These are phyloP conservation scores for Carduelis carduelis DNA, from an alignment of 2,797 vertebrate species.

Conservation along the genomic window DNA sequence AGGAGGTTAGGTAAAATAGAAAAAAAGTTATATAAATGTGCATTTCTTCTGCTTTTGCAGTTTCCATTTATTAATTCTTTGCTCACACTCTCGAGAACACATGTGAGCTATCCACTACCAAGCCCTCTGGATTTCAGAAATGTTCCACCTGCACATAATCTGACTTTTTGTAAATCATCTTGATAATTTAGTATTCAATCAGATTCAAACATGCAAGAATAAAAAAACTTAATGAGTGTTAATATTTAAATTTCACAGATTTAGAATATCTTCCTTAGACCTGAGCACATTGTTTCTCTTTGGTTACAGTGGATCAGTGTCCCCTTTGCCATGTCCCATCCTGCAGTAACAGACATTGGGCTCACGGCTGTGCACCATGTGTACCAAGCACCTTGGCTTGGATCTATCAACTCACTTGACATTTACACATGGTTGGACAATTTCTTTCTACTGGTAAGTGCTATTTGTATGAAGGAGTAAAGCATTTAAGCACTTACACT, in stretches of 20 bases:
- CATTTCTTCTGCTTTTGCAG: not conserved
- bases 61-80: not conserved
- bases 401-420: conserved; percentile 78
- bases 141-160: not conserved
- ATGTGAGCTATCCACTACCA: not conserved
- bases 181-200: not conserved
- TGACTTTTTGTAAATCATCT: not conserved
- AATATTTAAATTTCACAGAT: not conserved
- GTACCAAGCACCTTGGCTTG: conserved; percentile 91
- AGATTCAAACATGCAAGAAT: not conserved
- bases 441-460: conserved; percentile 90
- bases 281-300: conserved; percentile 20
- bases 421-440: conserved; percentile 92
- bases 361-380: conserved; percentile 85
- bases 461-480: not conserved
- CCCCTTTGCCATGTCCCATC: conserved; percentile 90
- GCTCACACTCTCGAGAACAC: not conserved
- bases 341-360: conserved; percentile 90
- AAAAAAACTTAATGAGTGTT: not conserved
- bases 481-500: not conserved
- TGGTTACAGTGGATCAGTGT: conserved; percentile 92
- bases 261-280: not conserved
- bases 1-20: not conserved
- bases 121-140: not conserved
- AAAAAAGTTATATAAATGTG: not conserved